phyloP scores from a whole-genome alignment of 2,113 vertebrate genomes.

The Oostethus manadensis region DNA sequence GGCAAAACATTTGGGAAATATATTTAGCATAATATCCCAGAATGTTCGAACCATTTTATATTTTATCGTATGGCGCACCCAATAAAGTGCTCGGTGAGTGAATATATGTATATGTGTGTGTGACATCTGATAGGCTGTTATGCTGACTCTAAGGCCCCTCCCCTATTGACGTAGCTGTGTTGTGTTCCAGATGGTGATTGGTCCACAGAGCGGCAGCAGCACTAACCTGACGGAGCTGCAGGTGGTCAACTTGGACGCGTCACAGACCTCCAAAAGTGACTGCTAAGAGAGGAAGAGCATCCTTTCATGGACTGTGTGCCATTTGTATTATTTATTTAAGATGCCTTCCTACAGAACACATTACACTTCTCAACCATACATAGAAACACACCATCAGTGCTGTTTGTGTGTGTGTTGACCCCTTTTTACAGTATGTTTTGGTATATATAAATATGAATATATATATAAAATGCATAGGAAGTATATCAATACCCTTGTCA shows the following conservation, averaged over 20 bases:
- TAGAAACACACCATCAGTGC: constrained; percentile 46
- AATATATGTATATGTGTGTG: constrained; percentile 8
- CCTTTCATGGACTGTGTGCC: constrained; percentile 66
- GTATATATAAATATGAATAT: constrained; percentile 44
- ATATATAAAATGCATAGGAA: constrained; percentile 56
- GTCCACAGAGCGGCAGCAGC: constrained; percentile 88
- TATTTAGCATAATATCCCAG: too few relatives aligned
- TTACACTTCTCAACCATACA: constrained; percentile 55
- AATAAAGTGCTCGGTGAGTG: constrained; percentile 13
- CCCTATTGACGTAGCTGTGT: constrained; percentile 21
- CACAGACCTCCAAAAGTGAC: constrained; percentile 86
- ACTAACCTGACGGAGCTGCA: constrained; percentile 96
- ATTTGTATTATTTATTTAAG: constrained; percentile 86
- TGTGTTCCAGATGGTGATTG: constrained; percentile 92
- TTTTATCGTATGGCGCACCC: background rate
- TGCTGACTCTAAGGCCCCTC: background rate
- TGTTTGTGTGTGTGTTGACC: constrained; percentile 43
- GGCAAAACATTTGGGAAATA: too few relatives aligned
- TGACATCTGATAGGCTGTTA: constrained; percentile 21
- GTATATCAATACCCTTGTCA: constrained; percentile 47
- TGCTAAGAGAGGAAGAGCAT: constrained; percentile 65
- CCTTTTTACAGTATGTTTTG: constrained; percentile 48
- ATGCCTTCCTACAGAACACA: constrained; percentile 82
- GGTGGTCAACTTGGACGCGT: constrained; percentile 88
- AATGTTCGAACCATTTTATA: background rate